Conservation (phyloP, 2,113 vertebrate species). For the Psittacula cyanocephala region DNA sequence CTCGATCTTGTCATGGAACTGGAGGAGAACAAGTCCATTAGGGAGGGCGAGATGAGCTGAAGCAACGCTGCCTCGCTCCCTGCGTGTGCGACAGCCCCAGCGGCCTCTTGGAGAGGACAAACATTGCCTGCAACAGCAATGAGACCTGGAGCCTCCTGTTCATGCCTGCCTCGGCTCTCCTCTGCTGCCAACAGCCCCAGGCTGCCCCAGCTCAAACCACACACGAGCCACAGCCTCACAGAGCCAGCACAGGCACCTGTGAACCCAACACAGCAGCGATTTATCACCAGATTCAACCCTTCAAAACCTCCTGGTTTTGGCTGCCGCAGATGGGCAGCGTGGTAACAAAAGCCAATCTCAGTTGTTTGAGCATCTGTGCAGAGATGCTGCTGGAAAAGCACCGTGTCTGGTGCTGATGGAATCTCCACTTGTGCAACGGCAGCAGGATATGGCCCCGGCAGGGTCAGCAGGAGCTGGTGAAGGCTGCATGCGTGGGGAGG, state of each 20-base stretch:
- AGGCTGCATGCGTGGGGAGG: background rate
- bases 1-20: conserved; percentile 98
- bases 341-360: background rate
- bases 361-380: rapidly evolving
- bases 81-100: background rate
- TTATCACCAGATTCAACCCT: rapidly evolving
- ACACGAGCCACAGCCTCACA: rapidly evolving
- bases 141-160: background rate
- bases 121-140: background rate
- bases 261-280: background rate
- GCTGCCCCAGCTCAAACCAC: background rate
- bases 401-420: background rate
- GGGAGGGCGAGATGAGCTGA: rapidly evolving
- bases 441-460: background rate
- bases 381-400: background rate
- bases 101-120: background rate
- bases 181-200: background rate
- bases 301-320: background rate
- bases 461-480: background rate
- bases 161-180: background rate
- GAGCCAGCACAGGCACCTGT: rapidly evolving
- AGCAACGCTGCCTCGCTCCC: rapidly evolving
- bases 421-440: rapidly evolving
- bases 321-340: rapidly evolving
- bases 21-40: background rate